Evolutionary conservation across 2,113 vertebrate species (phyloP), one percentile per base, ranked within the genome.

Genomic region (Tetrao urogallus): DNA sequence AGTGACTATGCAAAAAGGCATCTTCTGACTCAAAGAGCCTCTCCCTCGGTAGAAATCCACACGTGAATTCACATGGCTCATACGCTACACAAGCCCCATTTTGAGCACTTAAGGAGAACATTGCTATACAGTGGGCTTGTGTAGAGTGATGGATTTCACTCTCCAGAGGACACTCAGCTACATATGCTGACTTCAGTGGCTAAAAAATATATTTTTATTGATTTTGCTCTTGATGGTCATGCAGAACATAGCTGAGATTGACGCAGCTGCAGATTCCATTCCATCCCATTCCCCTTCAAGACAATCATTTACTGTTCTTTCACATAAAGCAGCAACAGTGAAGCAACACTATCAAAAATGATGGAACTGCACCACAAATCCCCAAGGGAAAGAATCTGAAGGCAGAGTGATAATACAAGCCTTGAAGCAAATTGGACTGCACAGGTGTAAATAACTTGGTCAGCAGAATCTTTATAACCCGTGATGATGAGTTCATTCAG

Each of bases 1-100:
- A 91, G 40, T 72, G 93, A 94, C 79, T 94, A 69, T 48, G 89
- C 85, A 94, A 94, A 95, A 96, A 95, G 89, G 85, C 79, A 94
- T 93, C 79, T 74, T 94, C 60, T 85, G 85, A 83, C 73, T 86
- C 79, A 83, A 78, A 6, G 30, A 81, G 48, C 72, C 52, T 72
- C 61, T 92, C 87, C 82, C 87, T 75, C 22, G n/a, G 52, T n/a
- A 38, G 79, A 88, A 80, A 94, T 61, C 34, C 79, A 83, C 79
- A 72, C 3, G 4, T 67, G 91, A 93, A 88, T 94, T 80, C 82
- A 69, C 48, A 65, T 61, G 69, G 61, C 54, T 69, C 48, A 61
- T 13, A 60, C 0, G 1, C 27, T 40, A 75, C 22, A 61, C 24
- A 48, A 81, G 75, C 20, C 18, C 50, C 32, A n/a, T 77, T 92